These are phyloP conservation scores for Drosophila anceps DNA, from an alignment of 2,888 invertebrate species.

Conservation along the genomic window DNA sequence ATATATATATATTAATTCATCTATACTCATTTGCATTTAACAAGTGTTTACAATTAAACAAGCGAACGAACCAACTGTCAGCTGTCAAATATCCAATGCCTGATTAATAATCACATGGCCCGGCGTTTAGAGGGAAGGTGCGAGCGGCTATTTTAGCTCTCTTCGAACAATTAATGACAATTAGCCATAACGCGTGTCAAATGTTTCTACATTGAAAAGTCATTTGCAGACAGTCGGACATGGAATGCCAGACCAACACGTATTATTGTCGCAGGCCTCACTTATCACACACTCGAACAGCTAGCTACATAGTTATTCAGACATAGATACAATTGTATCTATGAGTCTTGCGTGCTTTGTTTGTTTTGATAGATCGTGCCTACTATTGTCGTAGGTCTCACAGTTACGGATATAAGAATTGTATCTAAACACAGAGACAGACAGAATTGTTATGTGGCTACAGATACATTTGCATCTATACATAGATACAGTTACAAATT, in stretches of 20 bases:
- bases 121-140: neutral
- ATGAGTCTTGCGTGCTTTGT: neutral
- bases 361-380: neutral
- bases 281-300: slow-evolving; percentile 1
- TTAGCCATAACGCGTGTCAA: slow-evolving; percentile 59
- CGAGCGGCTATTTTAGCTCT: slow-evolving; percentile 7
- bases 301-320: neutral
- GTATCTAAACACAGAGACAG: no score
- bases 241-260: slow-evolving; percentile 21
- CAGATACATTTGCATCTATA: neutral
- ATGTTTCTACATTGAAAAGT: slow-evolving; percentile 62
- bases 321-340: slow-evolving; percentile 5
- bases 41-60: slow-evolving; percentile 79
- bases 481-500: neutral
- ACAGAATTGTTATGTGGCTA: neutral
- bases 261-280: slow-evolving; percentile 28
- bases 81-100: slow-evolving; percentile 35
- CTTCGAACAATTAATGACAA: slow-evolving; percentile 73
- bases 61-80: slow-evolving; percentile 38
- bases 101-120: slow-evolving; percentile 47
- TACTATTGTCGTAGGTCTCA: slow-evolving; percentile 3
- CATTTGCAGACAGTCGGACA: slow-evolving; percentile 51
- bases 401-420: neutral
- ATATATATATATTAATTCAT: neutral
- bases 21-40: slow-evolving; percentile 72